phyloP scores from a whole-genome alignment of 2,888 invertebrate species.

The Cosmia pyralina region DNA sequence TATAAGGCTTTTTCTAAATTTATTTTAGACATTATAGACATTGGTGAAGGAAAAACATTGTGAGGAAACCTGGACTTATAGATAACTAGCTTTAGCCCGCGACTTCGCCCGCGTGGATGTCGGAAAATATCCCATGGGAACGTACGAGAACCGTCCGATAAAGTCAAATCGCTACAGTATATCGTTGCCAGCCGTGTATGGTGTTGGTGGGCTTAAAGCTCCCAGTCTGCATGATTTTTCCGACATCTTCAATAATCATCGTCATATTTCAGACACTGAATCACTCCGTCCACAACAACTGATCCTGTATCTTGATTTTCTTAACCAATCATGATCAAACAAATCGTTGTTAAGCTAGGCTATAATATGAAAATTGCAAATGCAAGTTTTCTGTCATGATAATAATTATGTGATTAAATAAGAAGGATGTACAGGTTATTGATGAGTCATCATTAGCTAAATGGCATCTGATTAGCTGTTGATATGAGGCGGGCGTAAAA shows the following conservation, averaged over 20 bases:
- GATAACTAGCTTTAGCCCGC: no score
- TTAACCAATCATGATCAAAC: conserved; percentile 3
- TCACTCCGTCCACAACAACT: no score
- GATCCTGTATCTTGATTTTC: conserved; percentile 2
- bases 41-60: neutral
- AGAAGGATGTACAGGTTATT: neutral
- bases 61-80: neutral
- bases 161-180: no score
- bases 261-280: no score
- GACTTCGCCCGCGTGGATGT: no score
- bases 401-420: neutral
- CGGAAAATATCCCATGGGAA: no score
- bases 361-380: neutral
- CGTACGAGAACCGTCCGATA: no score
- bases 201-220: no score
- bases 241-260: no score
- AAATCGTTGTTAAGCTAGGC: no score
- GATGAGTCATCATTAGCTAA: conserved; percentile 20
- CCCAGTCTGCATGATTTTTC: no score
- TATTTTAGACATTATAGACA: neutral
- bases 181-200: no score
- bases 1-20: neutral
- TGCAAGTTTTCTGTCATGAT: neutral
- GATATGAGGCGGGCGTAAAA: neutral
- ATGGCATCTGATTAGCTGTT: conserved; percentile 11